These are phyloP conservation scores for Esox masquinongy DNA, from an alignment of 2,797 vertebrate species.

Conservation along the genomic window DNA sequence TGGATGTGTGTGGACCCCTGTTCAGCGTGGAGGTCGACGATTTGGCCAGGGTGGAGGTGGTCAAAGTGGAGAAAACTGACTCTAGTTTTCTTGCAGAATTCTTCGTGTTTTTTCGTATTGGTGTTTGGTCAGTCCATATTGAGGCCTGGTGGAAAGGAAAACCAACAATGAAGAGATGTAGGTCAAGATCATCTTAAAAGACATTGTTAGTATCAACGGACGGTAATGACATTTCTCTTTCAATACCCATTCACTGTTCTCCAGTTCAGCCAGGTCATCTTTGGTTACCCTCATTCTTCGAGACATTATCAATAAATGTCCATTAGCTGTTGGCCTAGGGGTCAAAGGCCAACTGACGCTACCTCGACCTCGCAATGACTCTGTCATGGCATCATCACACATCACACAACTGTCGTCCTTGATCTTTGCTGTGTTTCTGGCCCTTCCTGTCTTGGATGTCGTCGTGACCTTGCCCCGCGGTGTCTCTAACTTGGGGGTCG, in stretches of 20 bases:
- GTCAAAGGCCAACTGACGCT: constrained; percentile 20
- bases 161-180: neutral
- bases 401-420: constrained; percentile 27
- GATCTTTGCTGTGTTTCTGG: constrained; percentile 19
- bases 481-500: constrained; percentile 33
- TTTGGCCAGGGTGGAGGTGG: neutral
- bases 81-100: constrained; percentile 24
- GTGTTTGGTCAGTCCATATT: constrained; percentile 46
- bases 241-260: constrained; percentile 66
- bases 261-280: constrained; percentile 45
- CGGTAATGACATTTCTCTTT: neutral
- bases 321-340: constrained; percentile 35
- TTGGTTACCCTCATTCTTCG: constrained; percentile 35
- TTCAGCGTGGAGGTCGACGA: neutral
- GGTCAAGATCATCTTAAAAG: neutral
- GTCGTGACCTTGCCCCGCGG: constrained; percentile 15
- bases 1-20: neutral
- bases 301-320: constrained; percentile 40
- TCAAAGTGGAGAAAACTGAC: neutral
- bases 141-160: constrained; percentile 41
- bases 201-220: neutral
- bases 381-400: constrained; percentile 25
- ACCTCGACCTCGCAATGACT: constrained; percentile 30
- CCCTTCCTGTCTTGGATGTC: constrained; percentile 12
- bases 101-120: constrained; percentile 35